These are phyloP conservation scores for Pelosia muscerda DNA, from an alignment of 2,888 invertebrate genomes.

Conservation along the genomic window DNA sequence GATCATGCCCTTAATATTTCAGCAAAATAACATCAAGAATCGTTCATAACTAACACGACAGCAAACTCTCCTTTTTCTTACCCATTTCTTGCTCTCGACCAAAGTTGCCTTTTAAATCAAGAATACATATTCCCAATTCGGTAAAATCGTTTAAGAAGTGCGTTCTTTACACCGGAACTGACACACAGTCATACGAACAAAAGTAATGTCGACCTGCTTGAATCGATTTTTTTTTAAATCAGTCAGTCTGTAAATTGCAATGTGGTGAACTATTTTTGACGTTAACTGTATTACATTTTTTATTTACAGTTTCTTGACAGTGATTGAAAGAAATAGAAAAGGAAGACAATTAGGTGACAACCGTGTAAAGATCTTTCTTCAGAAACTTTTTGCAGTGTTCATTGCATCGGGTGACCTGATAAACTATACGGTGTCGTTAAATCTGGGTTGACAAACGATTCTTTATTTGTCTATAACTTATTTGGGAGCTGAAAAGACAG, in stretches of 20 bases:
- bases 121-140: too few species aligned
- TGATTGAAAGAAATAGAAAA: constrained; percentile 1
- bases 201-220: too few species aligned
- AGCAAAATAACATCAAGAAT: too few species aligned
- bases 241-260: neutral
- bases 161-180: too few species aligned
- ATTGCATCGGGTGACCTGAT: constrained; percentile 47
- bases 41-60: too few species aligned
- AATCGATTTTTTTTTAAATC: neutral
- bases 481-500: too few species aligned
- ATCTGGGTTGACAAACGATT: neutral
- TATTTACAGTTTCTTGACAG: neutral
- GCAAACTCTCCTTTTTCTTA: too few species aligned
- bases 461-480: neutral
- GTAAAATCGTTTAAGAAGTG: too few species aligned
- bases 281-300: neutral
- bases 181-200: too few species aligned
- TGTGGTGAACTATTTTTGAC: neutral
- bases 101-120: too few species aligned
- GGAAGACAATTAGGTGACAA: neutral
- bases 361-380: constrained; percentile 7
- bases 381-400: constrained; percentile 27
- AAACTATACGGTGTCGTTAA: constrained; percentile 23
- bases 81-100: too few species aligned
- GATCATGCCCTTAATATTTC: too few species aligned